phyloP scores from a whole-genome alignment of 2,113 vertebrate genomes.

The Erythrocercus mccallii region DNA sequence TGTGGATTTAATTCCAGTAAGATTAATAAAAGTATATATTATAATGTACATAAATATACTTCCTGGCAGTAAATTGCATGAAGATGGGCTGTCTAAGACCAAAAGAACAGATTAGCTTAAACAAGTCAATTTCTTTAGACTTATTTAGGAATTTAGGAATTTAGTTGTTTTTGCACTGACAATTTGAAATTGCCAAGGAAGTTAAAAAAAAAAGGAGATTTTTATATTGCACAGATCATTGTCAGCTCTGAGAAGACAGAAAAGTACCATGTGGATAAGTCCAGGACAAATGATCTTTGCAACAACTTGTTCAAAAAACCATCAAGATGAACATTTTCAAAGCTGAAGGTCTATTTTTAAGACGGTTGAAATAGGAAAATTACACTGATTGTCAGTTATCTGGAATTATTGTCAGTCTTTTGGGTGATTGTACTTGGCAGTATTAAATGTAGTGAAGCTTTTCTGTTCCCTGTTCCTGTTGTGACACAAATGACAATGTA shows the following conservation, averaged over 20 bases:
- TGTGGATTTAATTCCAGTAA: neutral
- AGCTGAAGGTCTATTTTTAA: conserved; percentile 13
- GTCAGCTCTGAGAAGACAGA: neutral
- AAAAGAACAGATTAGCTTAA: neutral
- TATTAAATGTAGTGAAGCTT: neutral
- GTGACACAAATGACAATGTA: conserved; percentile 10
- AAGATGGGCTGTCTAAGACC: neutral
- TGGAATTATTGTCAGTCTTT: conserved; percentile 11
- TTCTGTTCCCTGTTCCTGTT: conserved; percentile 11
- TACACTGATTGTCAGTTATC: conserved; percentile 14
- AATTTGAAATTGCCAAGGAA: neutral
- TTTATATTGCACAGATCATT: neutral
- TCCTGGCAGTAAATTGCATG: neutral
- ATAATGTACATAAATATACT: neutral
- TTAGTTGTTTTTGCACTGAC: neutral
- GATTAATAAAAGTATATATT: neutral
- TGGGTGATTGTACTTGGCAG: conserved; percentile 8
- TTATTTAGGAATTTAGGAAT: neutral
- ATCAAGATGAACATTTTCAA: neutral
- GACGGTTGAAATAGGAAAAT: conserved; percentile 29
- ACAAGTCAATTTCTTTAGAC: neutral
- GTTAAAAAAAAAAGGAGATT: neutral
- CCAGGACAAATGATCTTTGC: neutral
- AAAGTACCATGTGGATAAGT: neutral
- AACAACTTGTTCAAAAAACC: neutral